Percentiles rank a stretch among this genome's conserved stretches.
Conservation (phyloP, 2,797 vertebrate species). For the Hybognathus amarus region DNA sequence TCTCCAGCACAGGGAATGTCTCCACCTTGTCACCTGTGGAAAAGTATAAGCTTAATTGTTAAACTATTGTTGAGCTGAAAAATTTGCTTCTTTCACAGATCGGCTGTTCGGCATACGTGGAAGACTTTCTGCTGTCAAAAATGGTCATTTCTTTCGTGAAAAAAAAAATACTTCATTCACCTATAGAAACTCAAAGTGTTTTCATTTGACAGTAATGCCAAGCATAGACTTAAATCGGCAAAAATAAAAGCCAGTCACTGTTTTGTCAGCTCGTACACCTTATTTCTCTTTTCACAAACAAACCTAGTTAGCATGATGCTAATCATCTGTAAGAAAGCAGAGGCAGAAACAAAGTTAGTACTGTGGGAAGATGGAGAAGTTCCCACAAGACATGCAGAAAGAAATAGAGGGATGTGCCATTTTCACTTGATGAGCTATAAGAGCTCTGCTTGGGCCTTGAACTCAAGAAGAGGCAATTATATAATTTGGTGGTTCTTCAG, state of each 20-base stretch:
- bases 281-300: conserved; percentile 39
- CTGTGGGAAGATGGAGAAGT: conserved; percentile 46
- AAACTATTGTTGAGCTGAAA: conserved; percentile 20
- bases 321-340: conserved; percentile 44
- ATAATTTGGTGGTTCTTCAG: conserved; percentile 45
- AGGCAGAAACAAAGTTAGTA: conserved; percentile 41
- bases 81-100: conserved; percentile 17
- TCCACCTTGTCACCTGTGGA: conserved; percentile 83
- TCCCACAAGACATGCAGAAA: conserved; percentile 44
- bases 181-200: conserved; percentile 4
- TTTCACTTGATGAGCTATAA: conserved; percentile 41
- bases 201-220: conserved; percentile 21
- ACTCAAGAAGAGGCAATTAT: conserved; percentile 52
- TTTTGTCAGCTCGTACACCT: conserved; percentile 11
- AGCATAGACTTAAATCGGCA: conserved; percentile 1
- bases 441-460: conserved; percentile 41
- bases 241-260: conserved; percentile 25
- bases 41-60: conserved; percentile 25
- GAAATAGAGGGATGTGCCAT: conserved; percentile 48
- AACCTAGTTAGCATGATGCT: conserved; percentile 38
- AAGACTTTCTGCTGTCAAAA: conserved; percentile 42
- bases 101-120: conserved; percentile 18
- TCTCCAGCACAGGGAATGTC: conserved; percentile 86
- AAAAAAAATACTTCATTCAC: neutral
- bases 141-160: neutral